Evolutionary conservation across 92 coral and sea anemone species (phyloP), one percentile per base, ranked within the genome.

Genomic region (Parazoanthus atlanticus): DNA sequence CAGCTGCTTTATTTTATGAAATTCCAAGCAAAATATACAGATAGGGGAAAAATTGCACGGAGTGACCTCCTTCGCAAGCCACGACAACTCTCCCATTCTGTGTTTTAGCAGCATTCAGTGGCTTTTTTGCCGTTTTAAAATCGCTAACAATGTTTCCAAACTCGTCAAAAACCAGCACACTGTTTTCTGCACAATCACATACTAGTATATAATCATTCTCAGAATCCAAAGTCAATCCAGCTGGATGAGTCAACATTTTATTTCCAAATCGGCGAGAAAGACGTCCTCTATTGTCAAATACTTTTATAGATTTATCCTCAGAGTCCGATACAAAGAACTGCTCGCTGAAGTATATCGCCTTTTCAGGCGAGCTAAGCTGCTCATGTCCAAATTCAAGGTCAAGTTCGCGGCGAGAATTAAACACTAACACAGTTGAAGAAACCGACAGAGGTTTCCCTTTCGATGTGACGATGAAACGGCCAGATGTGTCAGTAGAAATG

Each of bases 291-390:
- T 67, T 64, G 61, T 91, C 89, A 41, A 91, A 91, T 29, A 91
- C 91, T 88, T 91, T 91, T 78, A 91, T 72, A 0, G 65, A 32
- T 19, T 88, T 90, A 34, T 82, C 91, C 75, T 88, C 91, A 21
- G 91, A 87, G 75, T 91, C 93, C n/a, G 91, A 91, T 15, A 91
- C 91, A 36, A 88, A 91, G 76, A 82, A 91, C 38, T 91, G 81
- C 21, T 78, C 46, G 77, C 83, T 88, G 89, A 77, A 58, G 74
- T 12, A 91, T 1, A 84, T 6, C 13, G 93, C 91, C 49, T 91
- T 91, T 69, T 90, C 86, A n/a, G 93, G 93, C 19, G 91, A 88
- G 46, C 46, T 70, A 15, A 91, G 91, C 34, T 88, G 67, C 6
- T 89, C 91, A 23, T 88, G 85, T 49, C 93, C 93, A 26, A 91